Evolutionary conservation across 2,113 vertebrate genomes (phyloP).

Genomic region (Ameiurus melas): DNA sequence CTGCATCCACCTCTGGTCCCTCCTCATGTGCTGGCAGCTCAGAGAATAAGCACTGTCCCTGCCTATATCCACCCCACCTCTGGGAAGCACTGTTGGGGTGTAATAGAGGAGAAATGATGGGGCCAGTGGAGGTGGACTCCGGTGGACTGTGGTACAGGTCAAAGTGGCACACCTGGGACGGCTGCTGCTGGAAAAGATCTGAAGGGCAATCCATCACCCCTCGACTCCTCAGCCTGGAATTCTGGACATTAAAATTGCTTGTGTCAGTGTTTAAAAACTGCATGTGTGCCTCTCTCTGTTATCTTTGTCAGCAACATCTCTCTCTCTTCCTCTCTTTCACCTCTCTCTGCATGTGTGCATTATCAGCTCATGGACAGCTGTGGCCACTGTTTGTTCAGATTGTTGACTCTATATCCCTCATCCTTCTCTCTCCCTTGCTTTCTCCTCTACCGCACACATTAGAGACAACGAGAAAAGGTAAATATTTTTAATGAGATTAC

Average conservation of each 20-base stretch:
- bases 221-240: constrained; percentile 38
- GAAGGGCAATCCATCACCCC: constrained; percentile 71
- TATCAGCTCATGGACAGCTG: constrained; percentile 77
- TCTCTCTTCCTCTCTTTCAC: constrained; percentile 59
- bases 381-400: constrained; percentile 78
- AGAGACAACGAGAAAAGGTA: constrained; percentile 47
- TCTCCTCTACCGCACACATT: constrained; percentile 56
- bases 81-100: constrained; percentile 65
- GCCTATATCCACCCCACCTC: constrained; percentile 58
- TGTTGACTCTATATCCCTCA: constrained; percentile 70
- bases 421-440: constrained; percentile 47
- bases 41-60: constrained; percentile 29
- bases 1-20: constrained; percentile 52
- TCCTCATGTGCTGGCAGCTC: constrained; percentile 49
- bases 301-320: constrained; percentile 54
- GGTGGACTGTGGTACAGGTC: constrained; percentile 61
- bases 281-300: constrained; percentile 40
- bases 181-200: constrained; percentile 68
- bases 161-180: constrained; percentile 62
- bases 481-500: constrained; percentile 58
- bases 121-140: constrained; percentile 55
- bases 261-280: constrained; percentile 33
- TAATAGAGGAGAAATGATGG: constrained; percentile 70
- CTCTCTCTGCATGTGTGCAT: constrained; percentile 63
- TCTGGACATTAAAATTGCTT: constrained; percentile 42